Base-by-base conservation (phyloP, 2,797 vertebrate species). In the Dendrocincla fuliginosa region DNA sequence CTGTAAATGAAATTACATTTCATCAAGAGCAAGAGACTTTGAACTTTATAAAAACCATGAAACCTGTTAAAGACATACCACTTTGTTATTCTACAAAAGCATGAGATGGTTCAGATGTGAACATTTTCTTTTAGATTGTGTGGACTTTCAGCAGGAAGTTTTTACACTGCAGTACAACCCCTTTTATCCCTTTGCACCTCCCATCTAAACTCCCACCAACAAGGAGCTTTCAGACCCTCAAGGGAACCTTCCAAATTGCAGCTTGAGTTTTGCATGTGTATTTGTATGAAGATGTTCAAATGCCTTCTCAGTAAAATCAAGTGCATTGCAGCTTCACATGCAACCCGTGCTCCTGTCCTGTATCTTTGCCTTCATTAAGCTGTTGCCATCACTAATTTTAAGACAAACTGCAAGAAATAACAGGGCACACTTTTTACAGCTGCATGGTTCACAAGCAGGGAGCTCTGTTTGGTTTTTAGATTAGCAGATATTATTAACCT, bases 1-100 rank as follows among this genome's bases (percentile, higher is more conserved):
- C 44, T 52, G 7, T 50, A 95, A 93, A 90, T 82, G 69, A 85
- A 81, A 96, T 33, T 13, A 91, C 16, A 32, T 39, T 75, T 47
- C 59, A 37, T 8, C 9, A 63, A 52, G 20, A 74, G 20, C 17
- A 68, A 76, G 23, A 82, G 37, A 68, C 16, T 44, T 77, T 14
- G 49, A 8, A 19, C 13, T 67, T 47, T 15, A 63, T 37, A 69
- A 89, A 89, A 81, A 70, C 4, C 23, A 78, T 13, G 52, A 57
- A 16, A 10, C n/a, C 53, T 46, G 5, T 67, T 39, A 86, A 92
- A 93, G 93, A 39, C 5, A 41, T 4, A 22, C 9, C 5, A 16
- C 9, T 19, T 1, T 41, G 20, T n/a, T 55, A 78, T 22, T 71
- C 32, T 39, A 47, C 1, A 9, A 77, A 20, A 65, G 9, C 19